Evolutionary conservation across 2,888 invertebrate species (phyloP).

Genomic region (Beris morrisii): DNA sequence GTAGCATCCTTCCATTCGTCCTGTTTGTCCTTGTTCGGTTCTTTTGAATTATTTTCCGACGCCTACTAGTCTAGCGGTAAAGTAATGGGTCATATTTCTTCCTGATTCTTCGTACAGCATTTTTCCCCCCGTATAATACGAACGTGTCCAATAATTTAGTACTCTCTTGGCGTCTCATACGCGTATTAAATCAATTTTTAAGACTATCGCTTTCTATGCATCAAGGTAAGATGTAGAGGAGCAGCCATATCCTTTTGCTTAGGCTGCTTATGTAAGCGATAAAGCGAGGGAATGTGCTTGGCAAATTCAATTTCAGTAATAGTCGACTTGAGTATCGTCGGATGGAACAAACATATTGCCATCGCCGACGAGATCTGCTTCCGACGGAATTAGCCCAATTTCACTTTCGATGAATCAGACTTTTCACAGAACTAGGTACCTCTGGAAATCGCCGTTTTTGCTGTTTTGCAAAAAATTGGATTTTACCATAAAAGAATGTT

Average conservation of each 20-base stretch:
- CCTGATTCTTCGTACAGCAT: conserved; percentile 49
- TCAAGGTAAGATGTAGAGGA: conserved; percentile 32
- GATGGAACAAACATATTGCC: conserved; percentile 2
- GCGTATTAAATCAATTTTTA: conserved; percentile 31
- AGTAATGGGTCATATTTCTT: conserved; percentile 56
- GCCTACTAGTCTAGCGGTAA: conserved; percentile 54
- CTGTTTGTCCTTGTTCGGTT: no score
- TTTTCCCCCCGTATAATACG: conserved; percentile 40
- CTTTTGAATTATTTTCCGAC: conserved; percentile 33
- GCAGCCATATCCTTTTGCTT: conserved; percentile 16
- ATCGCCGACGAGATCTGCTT: conserved; percentile 22
- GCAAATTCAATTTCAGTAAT: conserved; percentile 36
- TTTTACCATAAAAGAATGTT: no score
- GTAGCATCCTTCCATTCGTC: no score
- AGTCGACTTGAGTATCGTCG: conserved; percentile 25
- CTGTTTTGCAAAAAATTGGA: no score
- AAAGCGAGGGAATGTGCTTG: conserved; percentile 8
- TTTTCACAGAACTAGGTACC: neutral
- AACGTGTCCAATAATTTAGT: conserved; percentile 38
- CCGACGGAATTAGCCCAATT: conserved; percentile 29
- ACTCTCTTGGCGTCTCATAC: conserved; percentile 35
- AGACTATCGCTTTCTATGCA: conserved; percentile 22
- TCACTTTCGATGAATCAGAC: conserved; percentile 24
- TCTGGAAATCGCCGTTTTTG: no score
- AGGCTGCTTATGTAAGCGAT: conserved; percentile 1